phyloP scores from a whole-genome alignment of 2,888 invertebrate species.

The Thecocarcelia acutangulata region DNA sequence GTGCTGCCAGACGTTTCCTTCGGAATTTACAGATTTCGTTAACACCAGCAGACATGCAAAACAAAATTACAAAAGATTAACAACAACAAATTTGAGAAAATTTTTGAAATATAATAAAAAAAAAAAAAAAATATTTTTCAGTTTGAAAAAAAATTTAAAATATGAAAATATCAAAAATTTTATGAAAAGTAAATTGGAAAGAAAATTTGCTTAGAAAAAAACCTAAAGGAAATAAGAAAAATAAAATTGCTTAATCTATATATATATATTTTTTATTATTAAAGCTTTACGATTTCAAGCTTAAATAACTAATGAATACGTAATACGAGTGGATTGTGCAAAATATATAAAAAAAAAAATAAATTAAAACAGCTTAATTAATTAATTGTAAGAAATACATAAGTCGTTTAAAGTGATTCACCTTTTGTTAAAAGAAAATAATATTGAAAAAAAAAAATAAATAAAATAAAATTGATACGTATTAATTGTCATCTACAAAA shows the following conservation, averaged over 20 bases:
- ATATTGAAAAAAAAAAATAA: conserved; percentile 14
- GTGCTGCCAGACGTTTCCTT: conserved; percentile 13
- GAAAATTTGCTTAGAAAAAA: background rate
- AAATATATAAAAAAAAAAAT: no score
- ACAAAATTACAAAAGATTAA: conserved; percentile 2
- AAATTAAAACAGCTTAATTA: conserved; percentile 37
- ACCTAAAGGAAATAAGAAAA: background rate
- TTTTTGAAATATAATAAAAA: background rate
- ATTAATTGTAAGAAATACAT: conserved; percentile 30
- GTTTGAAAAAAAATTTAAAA: conserved; percentile 16
- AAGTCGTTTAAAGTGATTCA: conserved; percentile 52
- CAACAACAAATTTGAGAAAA: conserved; percentile 14
- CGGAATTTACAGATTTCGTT: conserved; percentile 16
- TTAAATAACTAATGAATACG: conserved; percentile 47
- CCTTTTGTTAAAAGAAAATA: conserved; percentile 18
- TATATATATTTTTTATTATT: background rate
- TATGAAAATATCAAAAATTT: background rate
- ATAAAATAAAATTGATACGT: conserved; percentile 4
- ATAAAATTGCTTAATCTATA: conserved; percentile 4
- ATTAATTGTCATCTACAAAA: conserved; percentile 11
- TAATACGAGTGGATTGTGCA: conserved; percentile 35
- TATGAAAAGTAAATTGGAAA: background rate
- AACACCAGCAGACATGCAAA: conserved; percentile 1
- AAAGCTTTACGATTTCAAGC: conserved; percentile 42
- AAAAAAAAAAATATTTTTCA: background rate